Base-by-base conservation (phyloP, 1,140 invertebrate genomes). In the Papilio glaucus region DNA sequence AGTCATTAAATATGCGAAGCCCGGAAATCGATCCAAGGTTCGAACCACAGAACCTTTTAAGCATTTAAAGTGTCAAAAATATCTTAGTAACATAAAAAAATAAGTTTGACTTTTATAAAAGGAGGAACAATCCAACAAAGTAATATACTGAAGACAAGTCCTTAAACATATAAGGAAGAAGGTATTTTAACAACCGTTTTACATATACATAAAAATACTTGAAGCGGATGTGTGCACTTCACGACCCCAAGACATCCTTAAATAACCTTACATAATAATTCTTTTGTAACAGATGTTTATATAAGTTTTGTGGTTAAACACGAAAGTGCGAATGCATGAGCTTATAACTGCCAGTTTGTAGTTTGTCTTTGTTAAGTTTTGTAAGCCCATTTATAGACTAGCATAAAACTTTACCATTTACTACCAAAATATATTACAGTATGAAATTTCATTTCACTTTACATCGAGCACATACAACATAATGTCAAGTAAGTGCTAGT, bases 401-500 rank as follows among this genome's bases (percentile, higher is more conserved):
- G 21, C 21, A 57, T 4, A 21, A 21, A 24, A 9, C 18, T 21
- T 33, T 33, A 6, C 15, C 18, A 45, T 8, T 45, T 45, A 7
- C 18, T 45, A 7, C 42, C 8, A 49, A 49, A 49, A 10, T 7
- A 39, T 41, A 41, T 4, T 13, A 24, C 21, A 26, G 10, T 26
- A 57, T 57, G 21, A 26, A 57, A 26, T 4, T 57, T 10, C 9
- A 57, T 10, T 57, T 24, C 18, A 24, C 21, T 3, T 9, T 57
- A 10, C 49, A 57, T 10, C 2, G 49, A 57, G n/a, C 49, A 24
- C 18, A 18, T 57, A 57, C 49, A 57, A 26, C 9, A 57, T 57
- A 57, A 57, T 57, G 49, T 57, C 49, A 57, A 57, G 49, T 57
- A 57, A 57, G 24, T 57, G 49, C 24, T 57, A 57, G 21, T 57